Percentiles rank a stretch among this genome's conserved stretches.
phyloP scores from a whole-genome alignment of 2,888 invertebrate genomes.

The Heliconius ismenius region DNA sequence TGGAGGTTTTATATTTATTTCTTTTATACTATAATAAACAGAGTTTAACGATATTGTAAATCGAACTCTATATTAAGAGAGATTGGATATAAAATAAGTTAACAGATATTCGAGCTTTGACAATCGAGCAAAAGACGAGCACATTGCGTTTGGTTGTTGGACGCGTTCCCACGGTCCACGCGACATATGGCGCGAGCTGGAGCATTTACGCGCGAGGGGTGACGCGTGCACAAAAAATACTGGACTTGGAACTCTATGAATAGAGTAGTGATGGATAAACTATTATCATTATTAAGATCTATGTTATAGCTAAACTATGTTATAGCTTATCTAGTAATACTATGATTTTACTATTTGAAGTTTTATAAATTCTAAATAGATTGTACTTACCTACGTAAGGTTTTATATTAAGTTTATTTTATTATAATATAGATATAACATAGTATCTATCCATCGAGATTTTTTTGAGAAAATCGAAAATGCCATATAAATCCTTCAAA shows the following conservation, averaged over 20 bases:
- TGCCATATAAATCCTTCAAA: background rate
- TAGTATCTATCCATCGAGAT: no score
- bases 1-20: conserved; percentile 28
- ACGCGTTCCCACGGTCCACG: conserved; percentile 76
- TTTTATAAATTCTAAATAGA: background rate
- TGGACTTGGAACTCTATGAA: conserved; percentile 76
- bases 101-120: conserved; percentile 51
- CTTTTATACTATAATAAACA: conserved; percentile 18
- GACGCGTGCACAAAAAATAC: conserved; percentile 77
- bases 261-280: conserved; percentile 62
- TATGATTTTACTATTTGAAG: background rate
- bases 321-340: background rate
- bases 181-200: conserved; percentile 79
- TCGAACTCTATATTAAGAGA: conserved; percentile 49
- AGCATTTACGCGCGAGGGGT: conserved; percentile 72
- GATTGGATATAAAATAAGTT: conserved; percentile 45
- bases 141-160: conserved; percentile 69
- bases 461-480: background rate
- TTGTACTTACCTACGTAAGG: background rate
- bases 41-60: conserved; percentile 47
- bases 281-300: conserved; percentile 28
- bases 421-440: no score
- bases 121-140: conserved; percentile 66
- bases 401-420: no score
- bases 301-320: background rate